A percentile compares a stretch with the other conserved stretches of the same genome.
phyloP scores from a whole-genome alignment of 2,888 invertebrate species.

The Gastrophysa polygoni region DNA sequence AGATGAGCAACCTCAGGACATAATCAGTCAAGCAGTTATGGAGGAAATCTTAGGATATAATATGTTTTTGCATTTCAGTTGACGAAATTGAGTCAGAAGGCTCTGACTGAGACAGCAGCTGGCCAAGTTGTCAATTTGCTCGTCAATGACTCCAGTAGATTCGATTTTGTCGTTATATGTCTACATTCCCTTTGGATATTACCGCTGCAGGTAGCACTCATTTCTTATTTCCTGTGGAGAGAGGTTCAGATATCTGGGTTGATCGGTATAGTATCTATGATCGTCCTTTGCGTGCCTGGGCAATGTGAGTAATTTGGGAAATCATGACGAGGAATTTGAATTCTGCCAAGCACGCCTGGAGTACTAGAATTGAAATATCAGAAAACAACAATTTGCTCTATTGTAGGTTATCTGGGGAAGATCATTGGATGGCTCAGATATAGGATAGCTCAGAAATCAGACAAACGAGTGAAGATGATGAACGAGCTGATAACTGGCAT shows the following conservation, averaged over 20 bases:
- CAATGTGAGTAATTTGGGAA: constrained; percentile 57
- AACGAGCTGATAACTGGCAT: constrained; percentile 75
- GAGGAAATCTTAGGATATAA: too few relatives aligned
- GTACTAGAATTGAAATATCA: too few relatives aligned
- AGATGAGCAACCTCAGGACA: too few relatives aligned
- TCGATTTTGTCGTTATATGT: constrained; percentile 72
- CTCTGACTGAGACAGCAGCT: constrained; percentile 79
- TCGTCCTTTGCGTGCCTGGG: constrained; percentile 59
- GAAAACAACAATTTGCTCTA: too few relatives aligned
- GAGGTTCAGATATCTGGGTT: constrained; percentile 63
- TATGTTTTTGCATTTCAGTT: constrained; percentile 56
- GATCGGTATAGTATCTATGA: constrained; percentile 65
- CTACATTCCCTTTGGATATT: constrained; percentile 81
- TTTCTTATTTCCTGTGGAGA: constrained; percentile 65
- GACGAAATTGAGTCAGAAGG: constrained; percentile 67
- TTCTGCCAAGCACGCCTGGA: too few relatives aligned
- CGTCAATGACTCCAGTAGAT: constrained; percentile 83
- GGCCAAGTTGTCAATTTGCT: constrained; percentile 84
- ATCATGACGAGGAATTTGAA: too few relatives aligned
- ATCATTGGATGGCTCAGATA: constrained; percentile 56
- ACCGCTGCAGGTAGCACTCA: constrained; percentile 72
- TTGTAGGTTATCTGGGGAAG: constrained; percentile 47
- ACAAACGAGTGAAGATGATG: constrained; percentile 72
- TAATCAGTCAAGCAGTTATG: too few relatives aligned
- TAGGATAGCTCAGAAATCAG: constrained; percentile 62